Evolutionary conservation across 2,113 vertebrate genomes (phyloP).

Genomic region (Cygnus atratus): DNA sequence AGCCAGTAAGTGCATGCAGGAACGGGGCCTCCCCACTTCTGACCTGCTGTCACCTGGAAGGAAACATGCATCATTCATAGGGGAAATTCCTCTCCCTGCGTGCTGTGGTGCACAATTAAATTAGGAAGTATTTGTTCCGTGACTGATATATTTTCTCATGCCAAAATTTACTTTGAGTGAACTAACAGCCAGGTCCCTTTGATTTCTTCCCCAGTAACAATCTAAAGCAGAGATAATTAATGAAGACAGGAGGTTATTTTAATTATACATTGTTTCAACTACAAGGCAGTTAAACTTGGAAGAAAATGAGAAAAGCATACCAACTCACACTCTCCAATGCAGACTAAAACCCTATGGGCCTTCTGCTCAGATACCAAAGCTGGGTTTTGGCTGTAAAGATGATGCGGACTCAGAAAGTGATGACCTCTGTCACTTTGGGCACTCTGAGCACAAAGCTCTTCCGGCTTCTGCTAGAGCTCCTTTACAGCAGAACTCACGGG

Average conservation of each 20-base stretch:
- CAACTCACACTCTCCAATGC: neutral
- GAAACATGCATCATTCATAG: neutral
- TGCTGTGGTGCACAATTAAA: neutral
- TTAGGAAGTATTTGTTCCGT: neutral
- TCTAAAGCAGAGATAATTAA: conserved; percentile 26
- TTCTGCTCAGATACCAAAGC: neutral
- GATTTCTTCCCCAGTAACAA: neutral
- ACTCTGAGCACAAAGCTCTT: neutral
- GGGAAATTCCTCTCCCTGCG: neutral
- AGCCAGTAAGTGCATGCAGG: neutral
- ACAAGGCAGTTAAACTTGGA: neutral
- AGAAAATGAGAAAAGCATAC: neutral
- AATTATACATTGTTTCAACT: conserved; percentile 17
- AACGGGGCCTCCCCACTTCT: neutral
- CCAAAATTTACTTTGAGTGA: neutral
- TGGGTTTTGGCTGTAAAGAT: neutral
- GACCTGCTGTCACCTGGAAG: neutral
- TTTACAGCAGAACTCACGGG: neutral
- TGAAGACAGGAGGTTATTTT: conserved; percentile 26
- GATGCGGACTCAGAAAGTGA: neutral
- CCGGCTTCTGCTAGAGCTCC: conserved; percentile 10
- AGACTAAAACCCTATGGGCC: neutral
- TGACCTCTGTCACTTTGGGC: neutral
- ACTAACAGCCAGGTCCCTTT: neutral
- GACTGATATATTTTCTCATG: neutral